A percentile compares a stretch with the other conserved stretches of the same genome.
These are phyloP conservation scores for Anolis carolinensis DNA, from an alignment of 2,113 vertebrate species.

Conservation along the genomic window DNA sequence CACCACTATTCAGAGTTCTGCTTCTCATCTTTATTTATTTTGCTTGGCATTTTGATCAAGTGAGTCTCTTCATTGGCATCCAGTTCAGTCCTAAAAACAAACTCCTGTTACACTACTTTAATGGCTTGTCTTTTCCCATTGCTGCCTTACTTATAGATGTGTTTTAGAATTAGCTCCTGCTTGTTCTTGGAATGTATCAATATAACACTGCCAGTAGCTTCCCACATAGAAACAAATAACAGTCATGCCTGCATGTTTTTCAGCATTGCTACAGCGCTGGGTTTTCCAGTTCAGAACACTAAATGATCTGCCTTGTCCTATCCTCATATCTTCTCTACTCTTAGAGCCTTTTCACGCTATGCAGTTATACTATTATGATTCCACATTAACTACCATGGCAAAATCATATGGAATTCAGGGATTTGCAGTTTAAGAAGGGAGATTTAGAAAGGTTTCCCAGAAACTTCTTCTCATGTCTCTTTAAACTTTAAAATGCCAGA, in stretches of 20 bases:
- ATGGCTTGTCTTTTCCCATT: background rate
- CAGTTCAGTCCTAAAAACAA: background rate
- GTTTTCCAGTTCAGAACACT: background rate
- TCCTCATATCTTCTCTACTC: background rate
- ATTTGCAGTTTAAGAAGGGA: too few relatives aligned
- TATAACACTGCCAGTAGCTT: background rate
- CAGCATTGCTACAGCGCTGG: background rate
- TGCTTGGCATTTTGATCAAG: conserved; percentile 12
- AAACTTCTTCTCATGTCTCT: too few relatives aligned
- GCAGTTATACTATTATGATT: too few relatives aligned
- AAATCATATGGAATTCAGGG: too few relatives aligned
- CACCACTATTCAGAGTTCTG: background rate
- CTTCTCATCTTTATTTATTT: conserved; percentile 1
- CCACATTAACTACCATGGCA: too few relatives aligned
- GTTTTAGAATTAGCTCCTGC: background rate
- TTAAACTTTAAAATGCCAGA: too few relatives aligned
- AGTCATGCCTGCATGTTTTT: background rate
- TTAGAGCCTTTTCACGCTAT: too few relatives aligned
- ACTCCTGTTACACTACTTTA: background rate
- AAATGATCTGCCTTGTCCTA: too few relatives aligned
- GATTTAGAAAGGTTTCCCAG: too few relatives aligned
- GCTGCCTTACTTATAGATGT: background rate
- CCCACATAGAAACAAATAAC: background rate
- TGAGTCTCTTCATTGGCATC: background rate
- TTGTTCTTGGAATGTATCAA: background rate